Evolutionary conservation across 2,888 invertebrate genomes (phyloP).

Genomic region (Campoplex capitator): DNA sequence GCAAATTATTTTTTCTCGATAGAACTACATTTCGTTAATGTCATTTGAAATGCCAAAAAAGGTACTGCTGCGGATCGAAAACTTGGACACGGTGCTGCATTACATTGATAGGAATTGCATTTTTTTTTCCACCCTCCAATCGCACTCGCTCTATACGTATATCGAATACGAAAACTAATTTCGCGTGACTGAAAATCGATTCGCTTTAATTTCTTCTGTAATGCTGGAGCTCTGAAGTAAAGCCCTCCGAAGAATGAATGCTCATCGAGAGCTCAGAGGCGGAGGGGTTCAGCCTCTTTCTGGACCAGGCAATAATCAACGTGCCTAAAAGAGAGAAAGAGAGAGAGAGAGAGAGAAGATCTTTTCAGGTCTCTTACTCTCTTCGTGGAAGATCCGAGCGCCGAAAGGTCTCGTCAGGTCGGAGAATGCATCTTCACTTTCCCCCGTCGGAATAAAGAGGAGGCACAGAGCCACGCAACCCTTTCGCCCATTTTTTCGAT

Average conservation of each 20-base stretch:
- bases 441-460: conserved; percentile 35
- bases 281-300: conserved; percentile 21
- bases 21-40: background rate
- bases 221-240: conserved; percentile 27
- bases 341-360: conserved; percentile 24
- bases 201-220: conserved; percentile 65
- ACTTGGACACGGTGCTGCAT: background rate
- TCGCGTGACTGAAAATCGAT: conserved; percentile 67
- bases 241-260: conserved; percentile 37
- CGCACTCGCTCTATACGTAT: background rate
- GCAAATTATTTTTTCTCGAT: background rate
- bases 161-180: conserved; percentile 53
- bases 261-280: background rate
- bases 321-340: background rate
- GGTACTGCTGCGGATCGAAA: background rate
- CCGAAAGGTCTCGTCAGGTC: conserved; percentile 60
- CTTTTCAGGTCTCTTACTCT: conserved; percentile 26
- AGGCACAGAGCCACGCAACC: background rate
- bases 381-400: conserved; percentile 61
- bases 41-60: background rate
- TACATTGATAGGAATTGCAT: background rate
- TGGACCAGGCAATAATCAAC: conserved; percentile 49
- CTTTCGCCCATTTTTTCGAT: conserved; percentile 54
- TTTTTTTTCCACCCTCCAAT: background rate
- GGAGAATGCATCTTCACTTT: conserved; percentile 72